Evolutionary conservation across 2,888 invertebrate genomes (phyloP), one percentile per base, ranked within the genome.

Genomic region (Dryadula phaetusa): DNA sequence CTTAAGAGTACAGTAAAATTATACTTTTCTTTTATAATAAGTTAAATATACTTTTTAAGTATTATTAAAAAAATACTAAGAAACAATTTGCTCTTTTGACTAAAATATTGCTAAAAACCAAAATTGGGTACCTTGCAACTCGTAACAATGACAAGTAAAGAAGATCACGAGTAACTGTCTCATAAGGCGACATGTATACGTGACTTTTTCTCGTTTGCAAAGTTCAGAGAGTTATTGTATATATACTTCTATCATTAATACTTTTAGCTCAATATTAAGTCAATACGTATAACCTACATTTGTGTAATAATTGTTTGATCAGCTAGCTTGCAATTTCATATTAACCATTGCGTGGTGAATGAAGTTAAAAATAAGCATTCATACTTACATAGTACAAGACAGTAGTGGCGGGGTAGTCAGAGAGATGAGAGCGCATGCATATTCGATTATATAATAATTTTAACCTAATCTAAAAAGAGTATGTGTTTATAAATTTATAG

Each of bases 141-240:
- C 16, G 28, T 52, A 52, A 52, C 52, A 28, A 52, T 18, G 52
- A 32, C 28, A 32, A 49, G 49, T 49, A n/a, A 49, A n/a, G 25
- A 49, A 16, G 28, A 18, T 0, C 16, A 32, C 28, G 28, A n/a
- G 40, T 44, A 18, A 44, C 18, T 16, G 28, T 52, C 52, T 52
- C 10, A 16, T 52, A 52, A 52, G 28, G 52, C 16, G 52, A 32
- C 49, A 18, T 28, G 10, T 42, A 42, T 32, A 63, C 42, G 28
- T 53, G 44, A 63, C 53, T 42, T 42, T 53, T 63, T 63, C 53
- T 53, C 32, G 32, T 63, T 32, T 53, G 42, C 53, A 63, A 53
- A 44, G 28, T 52, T 52, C 28, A 18, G 28, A 52, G 47, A 14
- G 2, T 22, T n/a, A 47, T 47, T 3, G n/a, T 52, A 32, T 32